Evolutionary conservation across 2,113 vertebrate species (phyloP).

Genomic region (Sphaerodactylus townsendi): DNA sequence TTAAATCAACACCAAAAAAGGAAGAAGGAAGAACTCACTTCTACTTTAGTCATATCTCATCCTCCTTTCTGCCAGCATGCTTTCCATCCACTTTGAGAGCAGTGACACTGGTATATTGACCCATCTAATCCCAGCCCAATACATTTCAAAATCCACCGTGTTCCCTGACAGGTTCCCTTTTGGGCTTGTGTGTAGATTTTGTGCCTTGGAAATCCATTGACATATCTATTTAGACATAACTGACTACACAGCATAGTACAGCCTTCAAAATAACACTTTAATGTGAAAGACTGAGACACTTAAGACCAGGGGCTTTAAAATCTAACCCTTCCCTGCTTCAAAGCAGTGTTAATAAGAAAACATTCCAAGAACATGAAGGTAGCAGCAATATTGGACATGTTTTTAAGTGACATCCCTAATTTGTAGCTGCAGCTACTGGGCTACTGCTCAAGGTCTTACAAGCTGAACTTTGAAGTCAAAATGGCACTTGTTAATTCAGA

Average conservation of each 20-base stretch:
- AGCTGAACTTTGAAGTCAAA: slow-evolving; percentile 31
- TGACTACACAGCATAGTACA: slow-evolving; percentile 17
- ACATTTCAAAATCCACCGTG: not conserved
- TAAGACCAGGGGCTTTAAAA: slow-evolving; percentile 48
- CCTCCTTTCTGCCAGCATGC: not conserved
- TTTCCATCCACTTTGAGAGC: not conserved
- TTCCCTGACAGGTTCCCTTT: not conserved
- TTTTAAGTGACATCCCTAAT: slow-evolving; percentile 57
- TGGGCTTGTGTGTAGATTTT: not conserved
- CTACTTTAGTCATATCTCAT: not conserved
- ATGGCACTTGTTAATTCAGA: slow-evolving; percentile 16
- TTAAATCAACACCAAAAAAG: not conserved
- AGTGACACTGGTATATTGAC: not conserved
- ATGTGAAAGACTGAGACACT: slow-evolving; percentile 44
- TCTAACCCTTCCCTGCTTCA: slow-evolving; percentile 18
- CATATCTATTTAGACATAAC: slow-evolving; percentile 41
- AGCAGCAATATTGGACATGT: slow-evolving; percentile 3
- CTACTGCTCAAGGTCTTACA: not conserved
- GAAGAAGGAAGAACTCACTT: not conserved
- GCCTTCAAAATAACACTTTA: slow-evolving; percentile 49
- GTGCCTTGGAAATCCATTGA: slow-evolving; percentile 30
- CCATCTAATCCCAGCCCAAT: not conserved
- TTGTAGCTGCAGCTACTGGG: slow-evolving; percentile 12
- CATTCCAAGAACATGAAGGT: slow-evolving; percentile 2
- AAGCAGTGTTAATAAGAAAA: slow-evolving; percentile 49